phyloP scores from a whole-genome alignment of 2,113 vertebrate genomes.

The Gymnorhina tibicen region DNA sequence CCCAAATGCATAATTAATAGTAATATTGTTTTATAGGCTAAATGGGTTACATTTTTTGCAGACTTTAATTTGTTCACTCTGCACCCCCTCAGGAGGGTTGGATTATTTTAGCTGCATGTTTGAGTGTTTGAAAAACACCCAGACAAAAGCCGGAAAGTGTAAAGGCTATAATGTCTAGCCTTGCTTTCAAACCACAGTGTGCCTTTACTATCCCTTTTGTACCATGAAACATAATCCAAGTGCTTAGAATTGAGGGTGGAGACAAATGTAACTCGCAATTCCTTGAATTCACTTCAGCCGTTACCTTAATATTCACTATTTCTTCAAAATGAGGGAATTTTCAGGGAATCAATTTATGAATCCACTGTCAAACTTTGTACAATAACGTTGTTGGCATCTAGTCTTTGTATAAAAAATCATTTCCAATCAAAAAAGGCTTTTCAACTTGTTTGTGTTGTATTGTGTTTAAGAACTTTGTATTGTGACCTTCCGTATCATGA shows the following conservation, averaged over 20 bases:
- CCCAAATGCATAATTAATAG: background rate
- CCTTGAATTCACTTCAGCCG: background rate
- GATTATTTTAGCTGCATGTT: background rate
- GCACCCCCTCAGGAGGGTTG: background rate
- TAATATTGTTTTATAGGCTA: background rate
- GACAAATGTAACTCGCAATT: background rate
- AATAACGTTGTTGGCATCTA: background rate
- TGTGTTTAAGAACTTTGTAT: conserved; percentile 38
- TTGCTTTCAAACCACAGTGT: conserved; percentile 37
- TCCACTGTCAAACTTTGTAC: conserved; percentile 18
- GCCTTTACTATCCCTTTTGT: conserved; percentile 47
- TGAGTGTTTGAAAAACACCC: background rate
- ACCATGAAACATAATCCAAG: background rate
- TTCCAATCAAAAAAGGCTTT: conserved; percentile 30
- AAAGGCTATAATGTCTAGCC: conserved; percentile 18
- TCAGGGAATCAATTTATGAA: background rate
- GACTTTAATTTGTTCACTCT: background rate
- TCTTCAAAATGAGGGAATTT: conserved; percentile 9
- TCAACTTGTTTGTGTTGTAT: conserved; percentile 38
- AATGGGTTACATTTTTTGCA: background rate
- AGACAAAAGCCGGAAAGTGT: background rate
- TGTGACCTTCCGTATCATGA: conserved; percentile 20
- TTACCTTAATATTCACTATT: conserved; percentile 8
- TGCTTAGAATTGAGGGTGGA: conserved; percentile 3
- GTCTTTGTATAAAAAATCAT: conserved; percentile 35